Percentiles rank a stretch among this genome's conserved stretches.
phyloP scores from a whole-genome alignment of 2,113 vertebrate genomes.

The Semicossyphus pulcher region DNA sequence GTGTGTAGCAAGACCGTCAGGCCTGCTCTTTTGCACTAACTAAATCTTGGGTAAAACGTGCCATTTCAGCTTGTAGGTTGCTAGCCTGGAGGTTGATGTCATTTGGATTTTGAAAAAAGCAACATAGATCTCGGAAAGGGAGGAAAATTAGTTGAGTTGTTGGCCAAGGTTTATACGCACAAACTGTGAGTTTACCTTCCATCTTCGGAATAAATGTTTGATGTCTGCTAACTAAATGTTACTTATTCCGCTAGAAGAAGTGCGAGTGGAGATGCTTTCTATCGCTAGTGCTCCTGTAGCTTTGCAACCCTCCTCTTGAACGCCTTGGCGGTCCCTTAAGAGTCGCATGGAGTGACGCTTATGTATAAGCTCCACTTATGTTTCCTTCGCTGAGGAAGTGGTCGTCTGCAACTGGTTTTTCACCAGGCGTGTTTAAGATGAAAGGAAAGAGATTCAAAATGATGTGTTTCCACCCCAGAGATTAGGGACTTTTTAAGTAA shows the following conservation, averaged over 20 bases:
- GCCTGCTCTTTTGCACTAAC: no score
- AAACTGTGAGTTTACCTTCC: no score
- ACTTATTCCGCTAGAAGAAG: slow-evolving; percentile 7
- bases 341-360: neutral
- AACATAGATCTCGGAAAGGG: no score
- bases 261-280: neutral
- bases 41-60: no score
- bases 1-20: no score
- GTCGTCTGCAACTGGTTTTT: neutral
- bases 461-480: neutral
- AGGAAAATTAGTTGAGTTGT: no score
- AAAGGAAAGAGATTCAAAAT: slow-evolving; percentile 2
- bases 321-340: neutral
- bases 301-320: slow-evolving; percentile 7
- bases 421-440: neutral
- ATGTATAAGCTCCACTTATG: slow-evolving; percentile 4
- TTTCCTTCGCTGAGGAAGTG: slow-evolving; percentile 1
- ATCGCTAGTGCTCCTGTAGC: neutral
- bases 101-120: no score
- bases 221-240: neutral
- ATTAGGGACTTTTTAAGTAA: no score
- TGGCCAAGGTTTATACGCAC: no score
- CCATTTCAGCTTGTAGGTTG: no score
- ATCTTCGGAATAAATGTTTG: no score
- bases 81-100: no score